Conservation (phyloP, 2,113 vertebrate species). For the Cisticola juncidis region DNA sequence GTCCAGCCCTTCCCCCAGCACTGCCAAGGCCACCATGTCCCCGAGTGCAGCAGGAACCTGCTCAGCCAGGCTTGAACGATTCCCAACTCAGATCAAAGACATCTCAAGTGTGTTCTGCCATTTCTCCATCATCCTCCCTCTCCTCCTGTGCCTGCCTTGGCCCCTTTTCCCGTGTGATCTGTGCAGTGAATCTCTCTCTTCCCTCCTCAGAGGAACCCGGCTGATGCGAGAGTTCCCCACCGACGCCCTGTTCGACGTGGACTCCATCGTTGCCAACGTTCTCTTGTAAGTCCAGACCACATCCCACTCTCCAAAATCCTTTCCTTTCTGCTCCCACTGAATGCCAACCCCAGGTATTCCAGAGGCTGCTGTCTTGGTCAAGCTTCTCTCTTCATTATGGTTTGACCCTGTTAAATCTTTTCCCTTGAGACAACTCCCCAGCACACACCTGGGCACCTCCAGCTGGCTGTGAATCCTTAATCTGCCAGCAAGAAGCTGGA, state of each 20-base stretch:
- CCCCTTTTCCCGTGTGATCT: background rate
- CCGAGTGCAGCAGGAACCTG: background rate
- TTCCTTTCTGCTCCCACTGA: background rate
- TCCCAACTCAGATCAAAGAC: fast-evolving
- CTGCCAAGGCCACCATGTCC: background rate
- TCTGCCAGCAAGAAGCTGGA: background rate
- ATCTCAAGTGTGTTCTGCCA: background rate
- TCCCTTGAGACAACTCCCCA: background rate
- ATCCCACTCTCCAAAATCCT: background rate
- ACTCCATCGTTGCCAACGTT: conserved; percentile 89
- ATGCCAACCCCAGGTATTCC: fast-evolving
- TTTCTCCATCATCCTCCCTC: background rate
- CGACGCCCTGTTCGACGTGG: conserved; percentile 87
- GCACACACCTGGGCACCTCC: background rate
- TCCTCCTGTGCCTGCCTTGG: background rate
- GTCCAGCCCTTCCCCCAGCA: background rate
- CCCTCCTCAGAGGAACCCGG: conserved; percentile 73
- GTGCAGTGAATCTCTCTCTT: background rate
- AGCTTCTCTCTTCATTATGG: background rate
- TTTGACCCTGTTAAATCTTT: background rate
- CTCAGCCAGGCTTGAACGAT: fast-evolving
- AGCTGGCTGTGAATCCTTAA: background rate
- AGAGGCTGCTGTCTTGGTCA: background rate
- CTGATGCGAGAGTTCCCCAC: conserved; percentile 86
- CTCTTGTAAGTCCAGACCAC: conserved; percentile 86